phyloP scores from a whole-genome alignment of 2,113 vertebrate genomes.

The Crotalus helleri region DNA sequence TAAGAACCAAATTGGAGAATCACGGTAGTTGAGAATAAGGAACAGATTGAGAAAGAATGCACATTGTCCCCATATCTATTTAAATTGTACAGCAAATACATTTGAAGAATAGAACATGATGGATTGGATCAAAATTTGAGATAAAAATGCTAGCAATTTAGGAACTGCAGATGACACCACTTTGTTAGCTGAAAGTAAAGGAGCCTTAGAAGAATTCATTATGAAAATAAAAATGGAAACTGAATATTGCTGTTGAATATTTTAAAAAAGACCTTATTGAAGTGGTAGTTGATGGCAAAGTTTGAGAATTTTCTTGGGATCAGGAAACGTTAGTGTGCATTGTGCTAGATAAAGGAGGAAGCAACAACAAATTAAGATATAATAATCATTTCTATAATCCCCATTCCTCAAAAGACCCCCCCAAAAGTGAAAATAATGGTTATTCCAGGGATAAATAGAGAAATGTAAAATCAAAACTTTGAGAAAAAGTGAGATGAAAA shows the following conservation, averaged over 20 bases:
- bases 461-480: background rate
- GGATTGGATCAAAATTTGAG: background rate
- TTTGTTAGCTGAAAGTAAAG: background rate
- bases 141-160: background rate
- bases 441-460: background rate
- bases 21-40: background rate
- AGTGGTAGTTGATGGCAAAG: background rate
- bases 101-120: background rate
- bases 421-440: background rate
- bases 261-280: background rate
- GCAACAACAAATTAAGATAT: background rate
- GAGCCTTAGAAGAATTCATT: background rate
- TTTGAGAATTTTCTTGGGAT: background rate
- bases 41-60: background rate
- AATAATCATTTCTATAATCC: background rate
- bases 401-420: background rate
- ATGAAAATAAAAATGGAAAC: background rate
- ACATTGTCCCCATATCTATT: background rate
- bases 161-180: background rate
- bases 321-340: background rate
- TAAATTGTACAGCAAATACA: background rate
- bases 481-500: background rate
- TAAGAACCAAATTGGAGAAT: background rate
- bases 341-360: background rate
- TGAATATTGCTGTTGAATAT: background rate